Evolutionary conservation across 2,113 vertebrate genomes (phyloP).

Genomic region (Sorex araneus): DNA sequence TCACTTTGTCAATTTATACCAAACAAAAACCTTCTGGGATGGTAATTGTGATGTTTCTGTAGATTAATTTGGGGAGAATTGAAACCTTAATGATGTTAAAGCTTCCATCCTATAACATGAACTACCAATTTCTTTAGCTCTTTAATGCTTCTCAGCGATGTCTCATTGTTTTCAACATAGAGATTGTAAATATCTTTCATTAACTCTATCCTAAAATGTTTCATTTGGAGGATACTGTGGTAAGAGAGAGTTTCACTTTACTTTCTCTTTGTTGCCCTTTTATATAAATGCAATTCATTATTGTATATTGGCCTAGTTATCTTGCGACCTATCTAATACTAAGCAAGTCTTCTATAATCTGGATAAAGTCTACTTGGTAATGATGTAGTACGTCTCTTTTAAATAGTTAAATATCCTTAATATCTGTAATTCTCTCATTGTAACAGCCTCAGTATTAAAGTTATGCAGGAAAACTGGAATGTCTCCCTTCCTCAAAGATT

Average conservation of each 20-base stretch:
- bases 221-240: not conserved
- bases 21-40: not conserved
- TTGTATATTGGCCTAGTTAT: not conserved
- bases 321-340: constrained; percentile 7
- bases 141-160: constrained; percentile 21
- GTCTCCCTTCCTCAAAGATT: not conserved
- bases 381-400: constrained; percentile 4
- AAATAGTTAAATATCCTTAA: not conserved
- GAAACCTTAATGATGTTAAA: not conserved
- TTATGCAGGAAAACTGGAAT: not conserved
- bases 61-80: not conserved
- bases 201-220: constrained; percentile 13
- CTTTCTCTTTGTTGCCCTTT: constrained; percentile 28
- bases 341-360: constrained; percentile 22
- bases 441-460: not conserved
- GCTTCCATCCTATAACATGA: constrained; percentile 14
- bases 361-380: constrained; percentile 30
- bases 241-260: constrained; percentile 49
- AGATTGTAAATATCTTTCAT: constrained; percentile 15
- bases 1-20: constrained; percentile 16
- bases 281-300: constrained; percentile 44
- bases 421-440: not conserved
- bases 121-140: constrained; percentile 32
- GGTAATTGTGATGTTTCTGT: not conserved
- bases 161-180: not conserved